Evolutionary conservation across 2,888 invertebrate genomes (phyloP).

Genomic region (Pyrochroa serraticornis): DNA sequence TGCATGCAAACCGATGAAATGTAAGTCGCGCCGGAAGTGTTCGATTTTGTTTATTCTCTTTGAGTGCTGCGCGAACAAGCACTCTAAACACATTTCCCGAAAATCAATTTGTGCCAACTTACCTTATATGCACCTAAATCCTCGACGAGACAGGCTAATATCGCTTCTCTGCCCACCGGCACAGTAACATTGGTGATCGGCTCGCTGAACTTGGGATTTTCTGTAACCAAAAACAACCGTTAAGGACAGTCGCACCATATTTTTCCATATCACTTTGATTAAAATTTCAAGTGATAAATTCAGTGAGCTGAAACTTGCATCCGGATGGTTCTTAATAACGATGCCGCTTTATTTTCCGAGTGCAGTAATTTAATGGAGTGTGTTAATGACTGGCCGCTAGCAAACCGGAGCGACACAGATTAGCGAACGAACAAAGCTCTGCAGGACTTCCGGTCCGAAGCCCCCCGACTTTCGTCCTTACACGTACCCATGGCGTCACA

Average conservation of each 20-base stretch:
- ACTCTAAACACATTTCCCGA: no score
- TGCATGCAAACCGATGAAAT: no score
- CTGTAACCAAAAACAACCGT: conserved; percentile 58
- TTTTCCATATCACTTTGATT: neutral
- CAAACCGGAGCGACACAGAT: conserved; percentile 40
- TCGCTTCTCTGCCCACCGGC: conserved; percentile 83
- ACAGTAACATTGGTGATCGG: conserved; percentile 84
- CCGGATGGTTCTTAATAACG: conserved; percentile 22
- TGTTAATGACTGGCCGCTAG: conserved; percentile 46
- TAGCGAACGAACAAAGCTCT: conserved; percentile 41
- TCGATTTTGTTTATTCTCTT: no score
- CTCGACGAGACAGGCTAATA: conserved; percentile 81
- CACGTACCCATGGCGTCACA: conserved; percentile 6
- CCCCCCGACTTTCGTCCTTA: conserved; percentile 17
- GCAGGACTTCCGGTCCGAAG: conserved; percentile 43
- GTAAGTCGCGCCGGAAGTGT: no score
- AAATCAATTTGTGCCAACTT: conserved; percentile 39
- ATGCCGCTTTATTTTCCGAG: conserved; percentile 41
- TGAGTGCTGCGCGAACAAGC: no score
- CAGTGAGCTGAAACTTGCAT: conserved; percentile 15
- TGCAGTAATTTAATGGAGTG: conserved; percentile 48
- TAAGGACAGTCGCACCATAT: no score
- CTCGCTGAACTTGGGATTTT: conserved; percentile 81
- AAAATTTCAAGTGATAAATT: conserved; percentile 7
- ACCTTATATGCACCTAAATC: conserved; percentile 86